A percentile compares a stretch with the other conserved stretches of the same genome.
These are phyloP conservation scores for Pelagia noctiluca DNA, from an alignment of 30 jellyfish, hydroid and myxozoan species.

Conservation along the genomic window DNA sequence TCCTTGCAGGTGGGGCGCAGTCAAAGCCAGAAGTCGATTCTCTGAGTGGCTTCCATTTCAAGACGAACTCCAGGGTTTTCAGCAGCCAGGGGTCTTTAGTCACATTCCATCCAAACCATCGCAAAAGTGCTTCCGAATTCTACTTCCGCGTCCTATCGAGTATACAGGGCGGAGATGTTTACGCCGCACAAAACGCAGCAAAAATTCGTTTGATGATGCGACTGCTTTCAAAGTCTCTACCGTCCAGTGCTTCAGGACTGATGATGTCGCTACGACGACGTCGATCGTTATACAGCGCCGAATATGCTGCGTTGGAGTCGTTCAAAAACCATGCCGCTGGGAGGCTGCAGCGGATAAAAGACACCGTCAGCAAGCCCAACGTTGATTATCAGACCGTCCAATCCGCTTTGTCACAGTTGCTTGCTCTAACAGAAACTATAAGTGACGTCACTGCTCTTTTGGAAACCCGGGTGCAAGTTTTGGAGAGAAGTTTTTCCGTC, in stretches of 20 bases:
- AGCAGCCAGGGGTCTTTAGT: conserved; percentile 1
- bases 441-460: conserved; percentile 40
- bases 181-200: conserved; percentile 26
- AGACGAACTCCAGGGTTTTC: background rate
- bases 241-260: background rate
- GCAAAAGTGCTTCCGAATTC: background rate
- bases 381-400: background rate
- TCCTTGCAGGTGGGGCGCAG: background rate
- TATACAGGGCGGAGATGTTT: conserved; percentile 36
- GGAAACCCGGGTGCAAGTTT: conserved; percentile 13
- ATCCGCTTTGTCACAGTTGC: background rate
- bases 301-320: conserved; percentile 8
- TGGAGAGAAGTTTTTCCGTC: background rate
- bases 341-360: background rate
- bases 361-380: background rate
- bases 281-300: conserved; percentile 7
- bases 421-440: background rate
- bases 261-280: background rate
- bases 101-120: conserved; percentile 33
- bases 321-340: background rate
- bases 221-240: conserved; percentile 10
- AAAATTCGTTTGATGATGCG: conserved; percentile 19
- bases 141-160: conserved; percentile 10
- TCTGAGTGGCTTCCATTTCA: conserved; percentile 20
- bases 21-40: background rate